Evolutionary conservation across 2,113 vertebrate genomes (phyloP), one percentile per base, ranked within the genome.

Genomic region (Talpa occidentalis): DNA sequence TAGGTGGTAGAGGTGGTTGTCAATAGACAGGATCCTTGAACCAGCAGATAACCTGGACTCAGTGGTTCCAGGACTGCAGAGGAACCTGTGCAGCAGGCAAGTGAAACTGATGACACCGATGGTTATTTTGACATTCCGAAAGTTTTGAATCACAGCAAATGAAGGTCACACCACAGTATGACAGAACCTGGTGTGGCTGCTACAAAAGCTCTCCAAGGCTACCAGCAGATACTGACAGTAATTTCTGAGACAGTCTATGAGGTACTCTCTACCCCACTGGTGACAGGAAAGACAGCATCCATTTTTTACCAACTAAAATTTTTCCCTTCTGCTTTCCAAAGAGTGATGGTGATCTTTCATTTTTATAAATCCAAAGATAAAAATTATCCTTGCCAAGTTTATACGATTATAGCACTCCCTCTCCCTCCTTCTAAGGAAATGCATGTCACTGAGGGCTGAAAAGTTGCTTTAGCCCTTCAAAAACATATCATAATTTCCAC

Each of bases 401-500:
- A 66, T 64, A 32, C 6, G 6, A 74, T 10, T 21, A 19, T 3
- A 92, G 82, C 74, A 85, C 22, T 96, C 19, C 32, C 52, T 91
- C 79, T 72, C 72, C 28, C 21, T 66, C 59, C 47, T 82, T 95
- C 69, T 88, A 35, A 94, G 97, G 72, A 97, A 83, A 35, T n/a
- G 44, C 0, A 14, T 66, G 80, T 92, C 95, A 3, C 10, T 66
- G 4, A 66, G 26, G 93, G 94, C 84, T 96, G 90, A 97, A 93
- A 97, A 98, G 92, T 19, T 76, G 72, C 76, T 77, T 95, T 78
- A 49, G 42, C 47, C 14, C 64, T 97, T 92, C 85, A 92, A 79
- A 97, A 67, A 70, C 82, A 85, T 64, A 88, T 35, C 12, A 95
- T 0, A 93, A 95, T 95, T 98, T 97, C 94, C 90, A 76, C 37